Percentiles rank a stretch among this genome's conserved stretches.
phyloP scores from a whole-genome alignment of 2,113 vertebrate genomes.

The Marcusenius ussheri region DNA sequence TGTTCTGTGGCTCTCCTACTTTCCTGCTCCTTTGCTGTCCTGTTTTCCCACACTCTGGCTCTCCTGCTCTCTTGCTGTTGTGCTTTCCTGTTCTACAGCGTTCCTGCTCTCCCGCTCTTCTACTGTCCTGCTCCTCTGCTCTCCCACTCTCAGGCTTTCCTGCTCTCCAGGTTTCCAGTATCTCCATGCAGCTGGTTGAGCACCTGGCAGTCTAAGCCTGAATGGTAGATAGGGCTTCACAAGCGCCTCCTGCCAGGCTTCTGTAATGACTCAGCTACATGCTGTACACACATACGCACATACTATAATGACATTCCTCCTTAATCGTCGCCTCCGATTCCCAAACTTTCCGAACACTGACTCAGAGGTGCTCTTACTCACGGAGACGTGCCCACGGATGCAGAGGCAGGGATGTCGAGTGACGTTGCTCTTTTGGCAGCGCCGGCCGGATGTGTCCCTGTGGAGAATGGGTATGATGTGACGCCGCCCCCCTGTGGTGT shows the following conservation, averaged over 20 bases:
- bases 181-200: neutral
- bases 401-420: neutral
- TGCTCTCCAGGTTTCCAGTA: neutral
- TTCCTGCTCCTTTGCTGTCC: neutral
- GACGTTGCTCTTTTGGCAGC: neutral
- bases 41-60: neutral
- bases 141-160: neutral
- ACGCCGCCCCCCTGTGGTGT: neutral
- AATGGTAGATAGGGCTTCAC: neutral
- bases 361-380: neutral
- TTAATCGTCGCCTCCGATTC: neutral
- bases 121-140: neutral
- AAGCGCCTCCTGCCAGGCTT: neutral
- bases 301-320: neutral
- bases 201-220: neutral
- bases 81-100: too few relatives aligned
- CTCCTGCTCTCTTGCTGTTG: too few relatives aligned
- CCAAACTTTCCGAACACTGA: neutral
- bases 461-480: conserved; percentile 35
- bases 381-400: neutral
- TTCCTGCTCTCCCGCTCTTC: too few relatives aligned
- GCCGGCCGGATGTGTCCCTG: neutral
- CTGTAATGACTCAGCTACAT: neutral
- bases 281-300: neutral
- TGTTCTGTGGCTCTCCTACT: neutral